Evolutionary conservation across 1,140 invertebrate genomes (phyloP).

Genomic region (Tigriopus japonicus): DNA sequence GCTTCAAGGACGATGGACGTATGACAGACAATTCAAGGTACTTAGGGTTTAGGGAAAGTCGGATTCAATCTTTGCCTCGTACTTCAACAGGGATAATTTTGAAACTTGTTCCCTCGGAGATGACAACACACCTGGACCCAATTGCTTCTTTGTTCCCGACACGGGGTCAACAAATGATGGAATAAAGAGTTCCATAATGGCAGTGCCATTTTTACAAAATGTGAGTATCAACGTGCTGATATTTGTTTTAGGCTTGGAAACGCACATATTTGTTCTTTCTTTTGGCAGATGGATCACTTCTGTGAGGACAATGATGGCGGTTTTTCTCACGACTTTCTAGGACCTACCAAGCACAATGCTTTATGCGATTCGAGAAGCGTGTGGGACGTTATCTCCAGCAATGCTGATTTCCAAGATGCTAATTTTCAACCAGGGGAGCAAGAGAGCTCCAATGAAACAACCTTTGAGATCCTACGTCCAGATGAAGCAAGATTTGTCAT

Average conservation of each 20-base stretch:
- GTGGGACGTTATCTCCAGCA: constrained; percentile 20
- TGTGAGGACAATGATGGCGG: constrained; percentile 16
- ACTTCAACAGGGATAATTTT: no score
- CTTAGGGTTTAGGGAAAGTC: background rate
- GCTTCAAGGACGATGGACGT: background rate
- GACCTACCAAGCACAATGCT: constrained; percentile 26
- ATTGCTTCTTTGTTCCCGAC: no score
- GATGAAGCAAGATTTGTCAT: background rate
- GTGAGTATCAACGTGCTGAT: constrained; percentile 4
- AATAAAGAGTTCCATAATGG: background rate
- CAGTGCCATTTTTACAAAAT: constrained; percentile 5
- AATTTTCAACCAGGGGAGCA: background rate
- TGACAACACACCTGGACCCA: no score
- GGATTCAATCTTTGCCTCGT: no score
- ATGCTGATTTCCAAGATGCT: constrained; percentile 19
- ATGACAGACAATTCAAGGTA: background rate
- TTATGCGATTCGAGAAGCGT: constrained; percentile 19
- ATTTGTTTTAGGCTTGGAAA: no score
- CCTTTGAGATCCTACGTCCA: background rate
- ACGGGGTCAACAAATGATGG: no score
- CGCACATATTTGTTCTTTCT: no score
- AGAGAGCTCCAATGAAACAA: background rate
- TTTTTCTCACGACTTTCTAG: constrained; percentile 21
- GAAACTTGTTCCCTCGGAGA: no score
- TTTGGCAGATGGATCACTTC: constrained; percentile 9